A percentile compares a stretch with the other conserved stretches of the same genome.
phyloP scores from a whole-genome alignment of 2,797 vertebrate genomes.

The Neosalanx taihuensis region DNA sequence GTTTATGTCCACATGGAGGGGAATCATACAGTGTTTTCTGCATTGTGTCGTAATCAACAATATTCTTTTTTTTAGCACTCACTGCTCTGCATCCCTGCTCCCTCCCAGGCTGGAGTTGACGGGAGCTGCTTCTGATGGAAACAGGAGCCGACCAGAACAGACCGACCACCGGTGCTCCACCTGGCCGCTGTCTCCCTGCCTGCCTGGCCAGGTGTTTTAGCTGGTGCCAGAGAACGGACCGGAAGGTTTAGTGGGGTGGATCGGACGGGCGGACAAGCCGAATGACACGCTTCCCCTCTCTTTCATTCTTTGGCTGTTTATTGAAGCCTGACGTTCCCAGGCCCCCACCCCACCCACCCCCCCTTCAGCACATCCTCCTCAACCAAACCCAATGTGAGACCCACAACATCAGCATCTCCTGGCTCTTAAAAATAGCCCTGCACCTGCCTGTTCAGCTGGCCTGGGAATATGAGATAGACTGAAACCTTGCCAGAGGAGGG shows the following conservation, averaged over 20 bases:
- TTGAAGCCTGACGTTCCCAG: neutral
- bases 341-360: neutral
- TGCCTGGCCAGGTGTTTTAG: too few species aligned
- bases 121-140: too few species aligned
- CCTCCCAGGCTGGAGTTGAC: too few species aligned
- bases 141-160: too few species aligned
- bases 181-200: too few species aligned
- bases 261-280: too few species aligned
- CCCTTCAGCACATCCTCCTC: conserved; percentile 19
- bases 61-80: neutral
- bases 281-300: too few species aligned
- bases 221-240: too few species aligned
- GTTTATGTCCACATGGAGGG: too few species aligned
- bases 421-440: conserved; percentile 47
- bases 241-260: too few species aligned
- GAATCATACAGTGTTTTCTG: too few species aligned
- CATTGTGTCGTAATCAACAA: neutral
- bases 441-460: conserved; percentile 38
- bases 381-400: conserved; percentile 18
- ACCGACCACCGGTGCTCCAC: too few species aligned
- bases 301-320: neutral
- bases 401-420: conserved; percentile 45
- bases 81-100: neutral
- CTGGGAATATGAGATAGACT: conserved; percentile 31
- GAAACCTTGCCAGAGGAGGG: conserved; percentile 17